A percentile compares a stretch with the other conserved stretches of the same genome.
phyloP scores from a whole-genome alignment of 2,797 vertebrate species.

The Ispidina picta region DNA sequence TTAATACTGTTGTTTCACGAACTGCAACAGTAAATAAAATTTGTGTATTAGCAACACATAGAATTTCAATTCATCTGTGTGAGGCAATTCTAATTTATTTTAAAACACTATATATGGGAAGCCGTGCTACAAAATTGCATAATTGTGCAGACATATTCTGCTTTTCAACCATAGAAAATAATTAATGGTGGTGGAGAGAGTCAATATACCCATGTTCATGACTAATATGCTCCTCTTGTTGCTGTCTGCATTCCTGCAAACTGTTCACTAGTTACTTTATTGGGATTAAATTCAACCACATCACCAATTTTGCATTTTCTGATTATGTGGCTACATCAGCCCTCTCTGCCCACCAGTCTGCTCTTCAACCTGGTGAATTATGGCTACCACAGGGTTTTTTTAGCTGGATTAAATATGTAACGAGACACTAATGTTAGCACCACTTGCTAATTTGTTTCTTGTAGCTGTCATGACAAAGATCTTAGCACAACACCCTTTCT shows the following conservation, averaged over 20 bases:
- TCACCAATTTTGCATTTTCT: constrained; percentile 6
- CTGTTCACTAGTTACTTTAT: constrained; percentile 3
- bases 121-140: constrained; percentile 6
- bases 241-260: constrained; percentile 26
- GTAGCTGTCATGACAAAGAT: constrained; percentile 33
- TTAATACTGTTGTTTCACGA: too few relatives aligned
- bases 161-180: not conserved
- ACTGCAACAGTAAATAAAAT: too few relatives aligned
- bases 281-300: constrained; percentile 41
- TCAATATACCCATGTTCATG: not conserved
- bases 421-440: constrained; percentile 70
- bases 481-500: not conserved
- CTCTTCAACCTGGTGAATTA: constrained; percentile 21
- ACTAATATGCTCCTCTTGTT: not conserved
- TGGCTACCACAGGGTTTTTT: constrained; percentile 44
- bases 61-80: not conserved
- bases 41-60: not conserved
- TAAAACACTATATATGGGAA: constrained; percentile 29
- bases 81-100: constrained; percentile 18
- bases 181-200: constrained; percentile 3
- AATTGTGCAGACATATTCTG: not conserved
- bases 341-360: constrained; percentile 46
- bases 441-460: constrained; percentile 63
- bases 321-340: constrained; percentile 44
- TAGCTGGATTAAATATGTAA: constrained; percentile 72